These are phyloP conservation scores for Telmatochromis brachygnathus DNA, from an alignment of 2,113 vertebrate species.

Conservation along the genomic window DNA sequence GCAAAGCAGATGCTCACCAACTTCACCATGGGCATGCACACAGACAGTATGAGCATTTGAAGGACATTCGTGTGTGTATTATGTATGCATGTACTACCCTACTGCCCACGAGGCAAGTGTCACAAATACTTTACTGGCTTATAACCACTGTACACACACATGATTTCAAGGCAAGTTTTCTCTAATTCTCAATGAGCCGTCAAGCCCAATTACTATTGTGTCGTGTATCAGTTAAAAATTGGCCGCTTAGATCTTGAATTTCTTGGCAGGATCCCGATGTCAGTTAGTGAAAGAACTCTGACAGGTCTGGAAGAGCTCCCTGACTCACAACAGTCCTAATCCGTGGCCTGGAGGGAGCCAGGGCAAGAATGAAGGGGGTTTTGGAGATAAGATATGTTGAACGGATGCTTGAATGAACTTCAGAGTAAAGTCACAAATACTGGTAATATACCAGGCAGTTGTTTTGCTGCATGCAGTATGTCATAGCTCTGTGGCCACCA, in stretches of 20 bases:
- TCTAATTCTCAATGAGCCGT: slow-evolving; percentile 29
- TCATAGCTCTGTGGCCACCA: slow-evolving; percentile 20
- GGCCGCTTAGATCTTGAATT: not conserved
- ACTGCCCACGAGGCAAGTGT: not conserved
- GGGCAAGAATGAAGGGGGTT: not conserved
- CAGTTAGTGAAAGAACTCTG: slow-evolving; percentile 15
- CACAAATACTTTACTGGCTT: not conserved
- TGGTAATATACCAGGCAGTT: slow-evolving; percentile 14
- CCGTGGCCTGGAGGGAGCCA: not conserved
- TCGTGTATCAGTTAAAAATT: slow-evolving; percentile 17
- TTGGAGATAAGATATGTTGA: not conserved
- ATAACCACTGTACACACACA: not conserved
- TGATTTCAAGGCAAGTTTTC: not conserved
- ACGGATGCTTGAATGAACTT: slow-evolving; percentile 10
- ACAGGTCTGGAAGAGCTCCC: slow-evolving; percentile 29
- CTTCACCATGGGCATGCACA: not conserved
- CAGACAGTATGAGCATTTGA: not conserved
- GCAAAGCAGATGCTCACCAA: slow-evolving; percentile 1
- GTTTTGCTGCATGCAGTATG: slow-evolving; percentile 11
- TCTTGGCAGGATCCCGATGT: slow-evolving; percentile 10
- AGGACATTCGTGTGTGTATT: not conserved
- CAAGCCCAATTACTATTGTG: not conserved
- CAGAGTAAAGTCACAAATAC: slow-evolving; percentile 15
- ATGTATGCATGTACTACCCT: not conserved
- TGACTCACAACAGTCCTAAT: slow-evolving; percentile 22